Conservation (phyloP, 2,797 vertebrate species). For the Spinibarbus caldwelli region DNA sequence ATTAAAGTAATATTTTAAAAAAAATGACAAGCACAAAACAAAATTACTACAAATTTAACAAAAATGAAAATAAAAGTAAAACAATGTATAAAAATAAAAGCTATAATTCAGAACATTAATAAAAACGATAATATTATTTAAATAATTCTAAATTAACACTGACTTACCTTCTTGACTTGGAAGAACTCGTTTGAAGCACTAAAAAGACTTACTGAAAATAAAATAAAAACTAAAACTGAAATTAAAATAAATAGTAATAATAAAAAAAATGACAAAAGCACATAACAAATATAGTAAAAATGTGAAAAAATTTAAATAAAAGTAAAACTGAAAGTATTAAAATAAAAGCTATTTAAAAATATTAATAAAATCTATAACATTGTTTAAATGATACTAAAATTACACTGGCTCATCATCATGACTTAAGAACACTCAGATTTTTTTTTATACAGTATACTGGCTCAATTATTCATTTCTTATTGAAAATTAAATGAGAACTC, state of each 20-base stretch:
- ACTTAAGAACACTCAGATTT: not conserved
- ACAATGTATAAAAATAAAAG: too few species aligned
- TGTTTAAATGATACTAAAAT: not conserved
- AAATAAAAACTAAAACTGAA: not conserved
- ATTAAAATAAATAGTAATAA: too few species aligned
- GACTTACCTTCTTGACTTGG: too few species aligned
- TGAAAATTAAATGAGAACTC: not conserved
- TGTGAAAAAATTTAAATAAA: too few species aligned
- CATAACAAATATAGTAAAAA: too few species aligned
- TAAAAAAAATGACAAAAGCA: not conserved
- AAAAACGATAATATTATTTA: not conserved
- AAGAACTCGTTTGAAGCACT: too few species aligned
- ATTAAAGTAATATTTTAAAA: not conserved
- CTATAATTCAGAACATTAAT: too few species aligned
- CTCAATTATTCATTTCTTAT: not conserved
- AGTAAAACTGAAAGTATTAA: not conserved
- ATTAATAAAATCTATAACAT: not conserved
- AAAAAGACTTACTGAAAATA: too few species aligned
- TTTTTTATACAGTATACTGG: not conserved
- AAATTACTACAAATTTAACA: not conserved
- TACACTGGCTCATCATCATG: too few species aligned
- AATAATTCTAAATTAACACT: too few species aligned
- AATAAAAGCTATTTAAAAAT: not conserved
- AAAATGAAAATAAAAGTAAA: not conserved
- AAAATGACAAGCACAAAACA: not conserved